Base-by-base conservation (phyloP, 2,888 invertebrate species). In the Andrena chrysosceles region DNA sequence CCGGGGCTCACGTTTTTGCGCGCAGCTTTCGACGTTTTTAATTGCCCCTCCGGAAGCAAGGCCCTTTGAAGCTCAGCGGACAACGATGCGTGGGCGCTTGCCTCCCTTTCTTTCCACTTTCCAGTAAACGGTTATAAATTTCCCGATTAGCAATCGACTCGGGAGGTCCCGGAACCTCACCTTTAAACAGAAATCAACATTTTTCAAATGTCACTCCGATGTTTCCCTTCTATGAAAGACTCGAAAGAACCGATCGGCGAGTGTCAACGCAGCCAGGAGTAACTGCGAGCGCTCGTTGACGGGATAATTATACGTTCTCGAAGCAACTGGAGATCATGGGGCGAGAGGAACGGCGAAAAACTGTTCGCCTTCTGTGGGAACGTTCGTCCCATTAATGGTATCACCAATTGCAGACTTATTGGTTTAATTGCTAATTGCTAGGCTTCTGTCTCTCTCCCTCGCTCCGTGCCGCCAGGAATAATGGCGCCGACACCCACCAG, bases 371-470 rank as follows among this genome's bases (percentile, higher is more conserved):
- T 87, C 87, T 89, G 89, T 89, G 90, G 89, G 89, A 89, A 90
- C 89, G 87, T 74, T 69, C 68, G 81, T 62, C 71, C 85, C 90
- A 90, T 92, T 91, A 92, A 93, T 90, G 91, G 91, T 92, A 92
- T 92, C 91, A 90, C 90, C 91, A 93, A 93, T 93, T 93, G 93
- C 91, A 89, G 88, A 88, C 88, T 92, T 92, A 93, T 93, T 93
- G 92, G 90, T 93, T 93, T 91, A 93, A 93, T 93, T 93, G 92
- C 90, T 93, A 93, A 93, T 93, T 93, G 92, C 91, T 90, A 92
- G 90, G 89, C 87, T 83, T 84, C 77, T 80, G 70, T 83, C 70
- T 64, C 69, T 69, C 73, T 76, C 63, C 70, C 67, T 62, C 70
- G 52, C 31, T 59, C 16, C 23, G 64, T 56, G 42, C 49, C 42